These are phyloP conservation scores for Drosophila peninsularis DNA, from an alignment of 2,888 invertebrate genomes.

Conservation along the genomic window DNA sequence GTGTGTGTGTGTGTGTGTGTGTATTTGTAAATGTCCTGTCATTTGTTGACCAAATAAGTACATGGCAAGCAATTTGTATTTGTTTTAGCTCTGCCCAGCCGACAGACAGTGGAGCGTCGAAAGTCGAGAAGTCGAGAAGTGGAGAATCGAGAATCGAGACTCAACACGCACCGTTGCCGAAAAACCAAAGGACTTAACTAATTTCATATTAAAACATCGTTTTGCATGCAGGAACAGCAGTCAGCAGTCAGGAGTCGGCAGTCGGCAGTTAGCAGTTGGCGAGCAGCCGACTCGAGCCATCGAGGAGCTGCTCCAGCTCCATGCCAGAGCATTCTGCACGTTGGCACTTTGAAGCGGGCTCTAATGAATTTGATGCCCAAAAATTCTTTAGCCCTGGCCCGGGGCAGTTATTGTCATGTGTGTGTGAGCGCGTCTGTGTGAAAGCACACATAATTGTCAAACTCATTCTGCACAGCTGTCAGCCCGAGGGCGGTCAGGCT, in stretches of 20 bases:
- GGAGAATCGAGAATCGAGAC: conserved; percentile 13
- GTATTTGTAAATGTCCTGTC: conserved; percentile 69
- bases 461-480: conserved; percentile 69
- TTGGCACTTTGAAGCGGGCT: conserved; percentile 61
- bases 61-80: conserved; percentile 81
- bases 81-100: conserved; percentile 69
- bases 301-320: conserved; percentile 1
- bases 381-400: conserved; percentile 62
- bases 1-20: conserved; percentile 12
- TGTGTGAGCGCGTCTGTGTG: conserved; percentile 6
- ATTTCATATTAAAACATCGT: conserved; percentile 82
- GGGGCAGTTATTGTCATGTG: conserved; percentile 60
- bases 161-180: conserved; percentile 65
- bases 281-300: neutral
- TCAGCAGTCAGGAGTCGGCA: conserved; percentile 19
- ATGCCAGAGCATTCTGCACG: conserved; percentile 40
- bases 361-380: conserved; percentile 78
- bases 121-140: conserved; percentile 11
- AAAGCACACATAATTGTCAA: conserved; percentile 71
- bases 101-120: conserved; percentile 13
- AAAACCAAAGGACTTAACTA: conserved; percentile 80
- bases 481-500: conserved; percentile 36
- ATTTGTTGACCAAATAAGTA: conserved; percentile 82
- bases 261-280: neutral
- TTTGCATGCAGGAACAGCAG: conserved; percentile 78